Base-by-base conservation (phyloP, 2,113 vertebrate species). In the Podiceps cristatus region DNA sequence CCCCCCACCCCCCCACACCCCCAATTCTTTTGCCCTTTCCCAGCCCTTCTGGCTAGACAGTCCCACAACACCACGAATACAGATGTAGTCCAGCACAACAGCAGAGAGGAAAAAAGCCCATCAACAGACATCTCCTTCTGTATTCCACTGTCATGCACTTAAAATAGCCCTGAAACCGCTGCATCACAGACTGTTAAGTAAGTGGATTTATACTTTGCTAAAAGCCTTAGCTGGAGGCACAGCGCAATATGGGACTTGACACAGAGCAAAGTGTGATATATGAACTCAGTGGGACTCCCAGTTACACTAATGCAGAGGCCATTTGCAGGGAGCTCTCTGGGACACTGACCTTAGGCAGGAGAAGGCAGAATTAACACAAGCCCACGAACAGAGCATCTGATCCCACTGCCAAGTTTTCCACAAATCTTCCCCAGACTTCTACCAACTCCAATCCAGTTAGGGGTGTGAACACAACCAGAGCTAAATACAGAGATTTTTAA, bases 81-180 rank as follows among this genome's bases (percentile, higher is more conserved):
- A 33, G 33, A 80, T 5, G 18, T 2, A 42, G n/a, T 19, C 58
- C 90, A 63, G 72, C 40, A 72, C 59, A 40, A 47, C 68, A 87
- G 68, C 49, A 56, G 58, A 77, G 52, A 72, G 71, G 69, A 79
- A 94, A 93, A 78, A 33, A 2, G 13, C 42, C 58, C 82, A 90
- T 67, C 58, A 71, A 42, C 45, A 78, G 67, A 69, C 86, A 76
- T 93, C 94, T 96, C 93, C 84, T 94, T 56, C 83, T 91, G 56
- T 78, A 55, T 69, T 71, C 68, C 56, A 58, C 78, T 35, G 67
- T 29, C 91, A 87, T 7, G 33, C 86, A 75, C 95, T 89, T 66
- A 93, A 94, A 96, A 95, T 84, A 94, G 90, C 77, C 19, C 45
- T n/a, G 14, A 16, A 95, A 62, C 90, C 96, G 93, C 93, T 87